Percentiles rank a stretch among this genome's conserved stretches.
Evolutionary conservation across 2,797 vertebrate species (phyloP).

Genomic region (Apogon hyalosoma): DNA sequence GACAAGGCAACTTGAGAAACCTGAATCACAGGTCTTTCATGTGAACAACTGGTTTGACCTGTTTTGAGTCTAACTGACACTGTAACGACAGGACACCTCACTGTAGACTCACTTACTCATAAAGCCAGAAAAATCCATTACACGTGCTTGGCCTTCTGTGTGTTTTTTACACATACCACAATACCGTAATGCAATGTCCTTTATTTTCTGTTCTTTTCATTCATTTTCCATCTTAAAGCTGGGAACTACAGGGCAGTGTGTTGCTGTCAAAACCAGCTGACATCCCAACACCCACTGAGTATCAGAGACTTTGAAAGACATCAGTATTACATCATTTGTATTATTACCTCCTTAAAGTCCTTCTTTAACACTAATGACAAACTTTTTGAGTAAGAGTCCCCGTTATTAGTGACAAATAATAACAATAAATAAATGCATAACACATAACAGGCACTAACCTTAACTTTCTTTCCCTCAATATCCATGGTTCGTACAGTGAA

Average conservation of each 20-base stretch:
- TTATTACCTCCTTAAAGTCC: neutral
- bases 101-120: neutral
- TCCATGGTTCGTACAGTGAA: slow-evolving; percentile 92
- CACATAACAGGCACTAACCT: slow-evolving; percentile 81
- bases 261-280: slow-evolving; percentile 25
- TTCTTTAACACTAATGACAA: neutral
- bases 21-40: slow-evolving; percentile 57
- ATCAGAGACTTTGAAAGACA: slow-evolving; percentile 4
- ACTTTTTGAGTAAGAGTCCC: neutral
- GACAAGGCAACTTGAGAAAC: slow-evolving; percentile 44
- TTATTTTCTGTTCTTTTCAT: neutral
- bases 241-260: neutral
- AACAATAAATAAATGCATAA: too few relatives aligned
- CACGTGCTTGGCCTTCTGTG: neutral
- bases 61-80: slow-evolving; percentile 53
- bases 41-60: slow-evolving; percentile 46
- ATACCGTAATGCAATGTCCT: neutral
- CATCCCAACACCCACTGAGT: neutral
- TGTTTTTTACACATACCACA: neutral
- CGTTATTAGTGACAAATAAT: too few relatives aligned
- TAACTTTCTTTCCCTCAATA: slow-evolving; percentile 93
- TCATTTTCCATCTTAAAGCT: neutral
- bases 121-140: neutral
- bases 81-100: slow-evolving; percentile 15
- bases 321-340: neutral